phyloP scores from a whole-genome alignment of 2,113 vertebrate species.

The Cervus canadensis region DNA sequence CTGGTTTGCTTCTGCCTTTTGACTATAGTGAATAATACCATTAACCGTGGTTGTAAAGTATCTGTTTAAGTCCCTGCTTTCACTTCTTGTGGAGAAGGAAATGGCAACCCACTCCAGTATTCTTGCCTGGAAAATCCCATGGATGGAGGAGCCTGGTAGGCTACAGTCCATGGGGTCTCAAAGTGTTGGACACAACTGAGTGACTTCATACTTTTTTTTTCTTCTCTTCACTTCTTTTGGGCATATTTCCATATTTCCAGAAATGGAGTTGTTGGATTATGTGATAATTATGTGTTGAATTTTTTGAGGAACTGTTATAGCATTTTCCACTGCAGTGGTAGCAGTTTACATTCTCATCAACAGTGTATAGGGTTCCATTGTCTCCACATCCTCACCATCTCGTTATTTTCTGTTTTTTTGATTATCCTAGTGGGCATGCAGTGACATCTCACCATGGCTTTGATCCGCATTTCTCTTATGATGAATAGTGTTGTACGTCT shows the following conservation, averaged over 20 bases:
- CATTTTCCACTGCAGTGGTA: not conserved
- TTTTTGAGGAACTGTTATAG: not conserved
- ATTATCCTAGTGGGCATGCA: not conserved
- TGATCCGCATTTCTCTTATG: not conserved
- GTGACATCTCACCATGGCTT: not conserved
- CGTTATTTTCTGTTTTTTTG: not conserved
- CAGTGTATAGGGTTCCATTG: not conserved
- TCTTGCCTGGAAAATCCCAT: not conserved
- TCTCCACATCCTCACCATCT: not conserved
- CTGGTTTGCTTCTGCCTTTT: not conserved
- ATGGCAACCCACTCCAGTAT: not conserved
- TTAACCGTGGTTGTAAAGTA: not conserved
- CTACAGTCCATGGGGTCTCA: not conserved
- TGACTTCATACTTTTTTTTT: not conserved
- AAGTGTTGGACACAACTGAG: not conserved
- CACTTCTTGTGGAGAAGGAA: not conserved
- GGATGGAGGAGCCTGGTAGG: not conserved
- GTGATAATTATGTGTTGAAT: not conserved
- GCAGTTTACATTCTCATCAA: not conserved
- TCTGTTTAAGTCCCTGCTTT: not conserved
- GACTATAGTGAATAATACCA: not conserved
- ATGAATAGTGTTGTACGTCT: not conserved
- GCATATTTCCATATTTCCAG: not conserved
- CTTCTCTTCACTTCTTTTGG: not conserved
- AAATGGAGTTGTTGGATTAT: not conserved